Base-by-base conservation (phyloP, 1,140 invertebrate species). In the Zaprionus capensis region DNA sequence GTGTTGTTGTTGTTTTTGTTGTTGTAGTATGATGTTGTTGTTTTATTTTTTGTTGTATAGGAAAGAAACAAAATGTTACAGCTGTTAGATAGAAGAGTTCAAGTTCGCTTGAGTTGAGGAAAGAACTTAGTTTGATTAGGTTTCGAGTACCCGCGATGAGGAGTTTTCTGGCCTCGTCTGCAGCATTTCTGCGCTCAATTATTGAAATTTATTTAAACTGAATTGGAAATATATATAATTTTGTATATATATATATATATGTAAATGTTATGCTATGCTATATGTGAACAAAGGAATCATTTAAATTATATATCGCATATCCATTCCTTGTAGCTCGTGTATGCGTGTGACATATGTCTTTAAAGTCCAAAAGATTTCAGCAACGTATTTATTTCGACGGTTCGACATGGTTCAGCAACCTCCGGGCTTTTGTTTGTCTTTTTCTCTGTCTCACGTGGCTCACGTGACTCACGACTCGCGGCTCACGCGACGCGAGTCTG, bases 21-120 rank as follows among this genome's bases (percentile, higher is more conserved):
- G 71, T 58, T 28, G 53, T 49, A 20, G 17, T 49, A 49, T 85
- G 66, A 75, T 81, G 34, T 71, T 68, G 14, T 63, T 55, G 20
- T 53, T 17, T 14, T 51, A 46, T 61, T 34, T 72, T 67, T 73
- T 76, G 72, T 81, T 76, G 73, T 87, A 88, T 80, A 76, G 65
- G 75, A 87, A 87, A 88, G 75, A 87, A 87, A 87, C 81, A 84
- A 83, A 88, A 84, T 87, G 56, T 84, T 81, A 81, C 69, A 87
- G 81, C 71, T 87, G 78, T 87, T 87, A 87, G 73, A 51, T 46
- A 83, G 77, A 81, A 88, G 56, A 82, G 65, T 51, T 51, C 46
- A 51, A 76, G 68, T 83, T 81, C 53, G 73, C 64, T 82, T 78
- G 61, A 73, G 81, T 70, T 78, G 64, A 38, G 72, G 62, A 87